phyloP scores from a whole-genome alignment of 2,888 invertebrate genomes.

The Eupithecia dodoneata region DNA sequence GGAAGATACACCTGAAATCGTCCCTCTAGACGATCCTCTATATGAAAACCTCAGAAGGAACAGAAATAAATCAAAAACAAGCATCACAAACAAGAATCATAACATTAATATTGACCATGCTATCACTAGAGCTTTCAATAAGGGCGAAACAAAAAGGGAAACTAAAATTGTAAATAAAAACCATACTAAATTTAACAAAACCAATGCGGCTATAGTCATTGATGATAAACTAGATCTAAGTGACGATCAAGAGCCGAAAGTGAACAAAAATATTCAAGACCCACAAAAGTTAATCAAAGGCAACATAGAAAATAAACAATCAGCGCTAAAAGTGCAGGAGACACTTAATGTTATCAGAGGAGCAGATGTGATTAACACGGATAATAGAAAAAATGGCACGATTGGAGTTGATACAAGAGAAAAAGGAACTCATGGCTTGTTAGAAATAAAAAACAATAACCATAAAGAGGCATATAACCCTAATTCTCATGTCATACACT shows the following conservation, averaged over 20 bases:
- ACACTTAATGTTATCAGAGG: neutral
- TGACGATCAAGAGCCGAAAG: slow-evolving; percentile 5
- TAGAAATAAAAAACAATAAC: neutral
- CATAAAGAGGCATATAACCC: neutral
- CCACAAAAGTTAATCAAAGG: neutral
- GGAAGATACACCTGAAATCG: slow-evolving; percentile 74
- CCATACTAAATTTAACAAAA: neutral
- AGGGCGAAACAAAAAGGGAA: slow-evolving; percentile 8
- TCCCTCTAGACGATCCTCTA: slow-evolving; percentile 73
- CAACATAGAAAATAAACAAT: slow-evolving; percentile 6
- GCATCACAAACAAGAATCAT: neutral
- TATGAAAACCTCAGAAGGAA: slow-evolving; percentile 64
- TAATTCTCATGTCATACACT: neutral
- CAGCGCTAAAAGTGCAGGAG: neutral
- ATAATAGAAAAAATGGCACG: neutral
- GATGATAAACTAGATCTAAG: slow-evolving; percentile 30
- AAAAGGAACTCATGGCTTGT: neutral
- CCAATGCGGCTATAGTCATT: slow-evolving; percentile 15
- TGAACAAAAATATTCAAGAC: neutral
- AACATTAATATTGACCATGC: neutral
- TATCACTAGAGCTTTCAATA: neutral
- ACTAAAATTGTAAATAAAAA: slow-evolving; percentile 7
- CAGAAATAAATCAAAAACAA: slow-evolving; percentile 11
- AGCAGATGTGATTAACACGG: neutral
- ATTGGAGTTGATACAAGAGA: neutral